Conservation (phyloP, 2,797 vertebrate genomes). For the Sebastes elongatus region DNA sequence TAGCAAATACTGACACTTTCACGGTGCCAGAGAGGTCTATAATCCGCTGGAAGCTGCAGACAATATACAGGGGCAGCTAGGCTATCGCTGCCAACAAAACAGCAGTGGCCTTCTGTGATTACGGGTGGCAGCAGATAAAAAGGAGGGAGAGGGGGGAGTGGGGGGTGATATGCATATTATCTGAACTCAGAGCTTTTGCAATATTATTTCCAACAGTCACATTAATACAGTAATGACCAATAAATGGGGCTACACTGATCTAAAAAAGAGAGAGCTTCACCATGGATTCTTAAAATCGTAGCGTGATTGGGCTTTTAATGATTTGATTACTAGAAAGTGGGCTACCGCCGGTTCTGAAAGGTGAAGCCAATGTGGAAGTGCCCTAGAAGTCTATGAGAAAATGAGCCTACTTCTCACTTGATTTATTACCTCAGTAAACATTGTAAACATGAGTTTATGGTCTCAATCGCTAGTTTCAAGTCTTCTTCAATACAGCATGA, state of each 20-base stretch:
- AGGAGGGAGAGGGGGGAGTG: not conserved
- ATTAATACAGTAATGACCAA: constrained; percentile 27
- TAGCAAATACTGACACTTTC: constrained; percentile 43
- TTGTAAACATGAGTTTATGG: too few relatives aligned
- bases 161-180: constrained; percentile 37
- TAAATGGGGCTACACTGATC: not conserved
- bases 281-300: not conserved
- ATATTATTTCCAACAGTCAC: constrained; percentile 24
- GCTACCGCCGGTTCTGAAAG: too few relatives aligned
- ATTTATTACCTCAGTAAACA: too few relatives aligned
- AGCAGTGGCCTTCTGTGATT: constrained; percentile 52
- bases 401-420: too few relatives aligned
- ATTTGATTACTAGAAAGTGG: not conserved
- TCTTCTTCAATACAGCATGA: too few relatives aligned
- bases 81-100: constrained; percentile 54
- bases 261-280: not conserved
- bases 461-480: too few relatives aligned
- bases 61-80: constrained; percentile 40
- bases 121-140: constrained; percentile 42
- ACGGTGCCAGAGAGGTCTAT: constrained; percentile 46
- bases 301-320: not conserved
- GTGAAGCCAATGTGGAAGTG: too few relatives aligned
- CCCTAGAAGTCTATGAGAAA: too few relatives aligned
- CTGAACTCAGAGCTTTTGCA: constrained; percentile 23
- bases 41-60: constrained; percentile 53